Evolutionary conservation across 2,113 vertebrate species (phyloP).

Genomic region (Panurus biarmicus): DNA sequence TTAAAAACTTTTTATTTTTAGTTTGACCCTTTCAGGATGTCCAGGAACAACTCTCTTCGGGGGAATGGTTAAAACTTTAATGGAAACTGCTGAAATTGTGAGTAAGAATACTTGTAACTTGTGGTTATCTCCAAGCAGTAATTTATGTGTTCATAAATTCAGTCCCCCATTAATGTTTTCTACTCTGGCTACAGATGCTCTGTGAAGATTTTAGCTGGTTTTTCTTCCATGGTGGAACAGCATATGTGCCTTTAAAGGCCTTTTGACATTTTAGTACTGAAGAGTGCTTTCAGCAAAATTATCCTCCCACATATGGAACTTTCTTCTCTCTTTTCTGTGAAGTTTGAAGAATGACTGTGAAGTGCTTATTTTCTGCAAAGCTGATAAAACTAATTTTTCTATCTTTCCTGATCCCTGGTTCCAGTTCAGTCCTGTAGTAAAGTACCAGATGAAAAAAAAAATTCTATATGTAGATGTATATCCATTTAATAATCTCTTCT

Average conservation of each 20-base stretch:
- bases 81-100: neutral
- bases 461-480: neutral
- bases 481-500: neutral
- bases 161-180: neutral
- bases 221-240: neutral
- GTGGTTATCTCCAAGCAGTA: neutral
- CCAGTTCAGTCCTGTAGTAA: neutral
- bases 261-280: neutral
- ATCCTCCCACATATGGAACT: neutral
- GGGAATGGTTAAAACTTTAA: neutral
- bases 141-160: neutral
- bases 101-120: neutral
- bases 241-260: neutral
- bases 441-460: neutral
- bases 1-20: neutral
- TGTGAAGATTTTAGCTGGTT: neutral
- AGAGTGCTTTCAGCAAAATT: neutral
- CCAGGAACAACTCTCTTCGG: fast-evolving
- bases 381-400: neutral
- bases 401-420: neutral
- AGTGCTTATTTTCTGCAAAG: neutral
- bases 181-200: neutral
- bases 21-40: neutral
- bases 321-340: neutral
- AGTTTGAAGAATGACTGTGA: neutral